Percentiles rank a stretch among this genome's conserved stretches.
phyloP scores from a whole-genome alignment of 2,888 invertebrate species.

The Drosophila paramelanica region DNA sequence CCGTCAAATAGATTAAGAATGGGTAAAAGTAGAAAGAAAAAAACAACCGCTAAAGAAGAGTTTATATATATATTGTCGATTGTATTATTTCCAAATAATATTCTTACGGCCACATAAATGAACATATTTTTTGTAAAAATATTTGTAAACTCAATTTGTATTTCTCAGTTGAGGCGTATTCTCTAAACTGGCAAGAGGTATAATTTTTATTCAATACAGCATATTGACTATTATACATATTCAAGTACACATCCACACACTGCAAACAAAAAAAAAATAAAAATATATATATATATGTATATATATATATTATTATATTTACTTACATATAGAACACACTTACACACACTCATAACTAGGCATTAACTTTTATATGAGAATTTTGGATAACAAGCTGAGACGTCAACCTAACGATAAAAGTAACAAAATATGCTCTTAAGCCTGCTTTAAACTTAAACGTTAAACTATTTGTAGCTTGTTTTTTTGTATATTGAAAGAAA shows the following conservation, averaged over 20 bases:
- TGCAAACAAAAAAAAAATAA: neutral
- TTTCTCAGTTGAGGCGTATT: slow-evolving; percentile 36
- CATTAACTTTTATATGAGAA: slow-evolving; percentile 68
- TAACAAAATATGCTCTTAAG: slow-evolving; percentile 57
- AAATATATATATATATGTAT: slow-evolving; percentile 9
- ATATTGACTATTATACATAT: slow-evolving; percentile 3
- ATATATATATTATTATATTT: slow-evolving; percentile 10
- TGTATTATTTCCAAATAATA: slow-evolving; percentile 11
- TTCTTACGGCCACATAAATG: slow-evolving; percentile 28
- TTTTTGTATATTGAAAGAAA: slow-evolving; percentile 58
- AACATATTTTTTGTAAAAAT: slow-evolving; percentile 55
- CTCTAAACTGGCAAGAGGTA: slow-evolving; percentile 42
- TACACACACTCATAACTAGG: slow-evolving; percentile 38
- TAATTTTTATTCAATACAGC: slow-evolving; percentile 13
- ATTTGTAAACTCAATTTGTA: slow-evolving; percentile 43
- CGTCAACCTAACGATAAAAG: slow-evolving; percentile 70
- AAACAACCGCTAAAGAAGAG: slow-evolving; percentile 11
- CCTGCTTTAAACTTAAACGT: slow-evolving; percentile 76
- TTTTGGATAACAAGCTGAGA: slow-evolving; percentile 66
- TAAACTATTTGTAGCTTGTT: slow-evolving; percentile 78
- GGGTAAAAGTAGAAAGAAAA: slow-evolving; percentile 6
- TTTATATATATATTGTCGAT: slow-evolving; percentile 28
- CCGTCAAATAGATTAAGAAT: slow-evolving; percentile 37
- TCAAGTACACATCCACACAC: slow-evolving; percentile 4
- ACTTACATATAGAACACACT: slow-evolving; percentile 16